These are phyloP conservation scores for Ctenosaura bakeri DNA, from an alignment of 2,797 vertebrate species.

Conservation along the genomic window DNA sequence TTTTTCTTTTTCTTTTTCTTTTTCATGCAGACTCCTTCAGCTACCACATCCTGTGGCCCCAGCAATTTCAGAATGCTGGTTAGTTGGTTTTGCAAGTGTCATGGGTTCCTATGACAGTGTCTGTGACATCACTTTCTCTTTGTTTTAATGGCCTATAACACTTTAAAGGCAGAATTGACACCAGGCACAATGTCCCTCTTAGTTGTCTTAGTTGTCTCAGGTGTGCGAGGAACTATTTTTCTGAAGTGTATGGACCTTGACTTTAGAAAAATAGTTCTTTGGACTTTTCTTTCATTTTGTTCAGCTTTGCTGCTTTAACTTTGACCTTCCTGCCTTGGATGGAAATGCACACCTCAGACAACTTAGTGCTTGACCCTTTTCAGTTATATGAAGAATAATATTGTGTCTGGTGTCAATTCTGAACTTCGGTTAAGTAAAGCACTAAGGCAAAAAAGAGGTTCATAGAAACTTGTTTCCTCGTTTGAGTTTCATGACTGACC, in stretches of 20 bases:
- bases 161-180: no score
- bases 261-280: not conserved
- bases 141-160: not conserved
- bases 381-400: not conserved
- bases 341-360: not conserved
- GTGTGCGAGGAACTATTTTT: no score
- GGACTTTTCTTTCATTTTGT: not conserved
- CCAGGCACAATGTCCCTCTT: no score
- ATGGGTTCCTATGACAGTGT: not conserved
- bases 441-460: not conserved
- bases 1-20: no score
- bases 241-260: no score
- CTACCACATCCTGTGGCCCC: not conserved
- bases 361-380: not conserved
- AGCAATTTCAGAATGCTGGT: not conserved
- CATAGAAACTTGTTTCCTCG: no score
- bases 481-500: no score
- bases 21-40: not conserved
- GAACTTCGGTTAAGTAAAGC: not conserved
- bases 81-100: no score
- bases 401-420: not conserved
- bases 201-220: no score
- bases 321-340: not conserved
- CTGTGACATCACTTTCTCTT: not conserved
- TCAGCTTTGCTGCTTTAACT: not conserved